Percentiles rank a stretch among this genome's conserved stretches.
Conservation (phyloP, 2,113 vertebrate species). For the Gorilla gorilla region DNA sequence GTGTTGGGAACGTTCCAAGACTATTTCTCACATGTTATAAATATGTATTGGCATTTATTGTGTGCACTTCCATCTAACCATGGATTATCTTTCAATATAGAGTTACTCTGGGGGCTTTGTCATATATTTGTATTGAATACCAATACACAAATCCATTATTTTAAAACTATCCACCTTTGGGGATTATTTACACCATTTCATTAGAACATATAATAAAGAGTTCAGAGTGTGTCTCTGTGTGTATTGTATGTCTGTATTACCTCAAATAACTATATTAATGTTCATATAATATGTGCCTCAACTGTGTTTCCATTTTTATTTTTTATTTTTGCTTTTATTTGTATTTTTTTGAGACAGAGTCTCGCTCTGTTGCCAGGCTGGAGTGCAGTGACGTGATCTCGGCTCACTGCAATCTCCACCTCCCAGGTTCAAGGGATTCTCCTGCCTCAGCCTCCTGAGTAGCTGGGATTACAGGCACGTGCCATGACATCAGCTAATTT, state of each 20-base stretch:
- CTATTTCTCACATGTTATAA: background rate
- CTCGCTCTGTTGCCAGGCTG: too few relatives aligned
- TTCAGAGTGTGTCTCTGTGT: background rate
- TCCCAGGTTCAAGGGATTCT: too few relatives aligned
- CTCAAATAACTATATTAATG: background rate
- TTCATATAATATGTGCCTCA: background rate
- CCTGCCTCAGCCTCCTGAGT: too few relatives aligned
- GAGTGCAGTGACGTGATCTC: too few relatives aligned
- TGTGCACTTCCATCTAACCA: background rate
- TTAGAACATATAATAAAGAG: background rate
- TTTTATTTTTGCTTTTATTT: too few relatives aligned
- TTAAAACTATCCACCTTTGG: background rate
- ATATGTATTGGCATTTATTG: background rate
- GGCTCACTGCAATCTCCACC: too few relatives aligned
- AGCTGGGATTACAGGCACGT: too few relatives aligned
- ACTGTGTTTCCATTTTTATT: background rate
- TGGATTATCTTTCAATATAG: background rate
- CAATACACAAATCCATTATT: background rate
- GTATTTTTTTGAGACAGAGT: too few relatives aligned
- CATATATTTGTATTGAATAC: background rate
- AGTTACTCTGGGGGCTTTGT: background rate
- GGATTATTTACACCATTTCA: background rate
- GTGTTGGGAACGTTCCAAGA: background rate
- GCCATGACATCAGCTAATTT: too few relatives aligned
- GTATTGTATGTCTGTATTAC: background rate